Evolutionary conservation across 2,888 invertebrate genomes (phyloP), one percentile per base, ranked within the genome.

Genomic region (Mesochorus sp.): DNA sequence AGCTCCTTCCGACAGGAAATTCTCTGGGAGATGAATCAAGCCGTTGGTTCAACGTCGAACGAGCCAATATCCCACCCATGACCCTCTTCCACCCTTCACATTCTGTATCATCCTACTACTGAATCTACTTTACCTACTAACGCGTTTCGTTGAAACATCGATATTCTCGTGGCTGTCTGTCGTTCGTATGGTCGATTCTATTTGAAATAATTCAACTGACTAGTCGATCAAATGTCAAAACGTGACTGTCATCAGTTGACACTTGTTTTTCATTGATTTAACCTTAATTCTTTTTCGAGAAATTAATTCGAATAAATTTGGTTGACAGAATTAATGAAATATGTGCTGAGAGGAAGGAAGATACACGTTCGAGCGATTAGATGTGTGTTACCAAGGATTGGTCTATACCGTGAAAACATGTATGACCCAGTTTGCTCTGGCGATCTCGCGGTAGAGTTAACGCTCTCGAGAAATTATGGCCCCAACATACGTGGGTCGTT

Each of bases 401-500:
- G 34, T 64, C 42, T 70, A 71, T 72, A 77, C 71, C 51, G 80
- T 81, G 62, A 47, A 74, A 80, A 82, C n/a, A 82, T 81, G 83
- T 82, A 83, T 84, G 85, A 82, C 80, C 71, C 49, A 76, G 62
- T 77, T 79, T 44, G 66, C 34, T 37, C 19, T 24, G 34, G 59
- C 44, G 57, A 62, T 42, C 55, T 28, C 14, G 28, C 17, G 77
- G 64, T 70, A 53, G 51, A 76, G 73, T 71, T 77, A 62, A 39
- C 76, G 51, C 79, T 80, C 61, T 76, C 79, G 80, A 83, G 82
- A 82, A 85, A 85, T 86, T 85, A 86, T 85, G 81, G 77, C 55
- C 55, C 31, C 82, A 81, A 57, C 53, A 26, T 62, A 62, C 12
- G 14, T 3, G 28, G 10, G 80, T 76, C 83, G 84, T 84, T 83